A percentile compares a stretch with the other conserved stretches of the same genome.
Conservation (phyloP, 2,888 invertebrate genomes). For the Spodoptera littoralis region DNA sequence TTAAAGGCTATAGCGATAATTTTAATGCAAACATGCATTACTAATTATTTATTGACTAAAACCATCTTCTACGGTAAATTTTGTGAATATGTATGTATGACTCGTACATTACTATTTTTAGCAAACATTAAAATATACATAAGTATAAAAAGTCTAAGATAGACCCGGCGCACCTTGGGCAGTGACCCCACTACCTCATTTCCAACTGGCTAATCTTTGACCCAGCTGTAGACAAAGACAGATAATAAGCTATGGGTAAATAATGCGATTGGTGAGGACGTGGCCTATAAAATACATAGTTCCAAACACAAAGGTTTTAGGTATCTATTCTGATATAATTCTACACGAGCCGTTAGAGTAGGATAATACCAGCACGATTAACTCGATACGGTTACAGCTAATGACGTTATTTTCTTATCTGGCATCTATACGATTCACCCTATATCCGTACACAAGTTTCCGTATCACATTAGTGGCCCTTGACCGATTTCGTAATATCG, state of each 20-base stretch:
- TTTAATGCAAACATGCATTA: constrained; percentile 2
- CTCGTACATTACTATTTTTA: no score
- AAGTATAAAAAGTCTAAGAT: no score
- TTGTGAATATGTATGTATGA: no score
- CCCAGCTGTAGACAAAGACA: no score
- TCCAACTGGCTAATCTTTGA: no score
- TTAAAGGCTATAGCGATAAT: neutral
- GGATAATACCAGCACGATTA: constrained; percentile 12
- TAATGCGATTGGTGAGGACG: no score
- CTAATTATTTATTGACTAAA: neutral
- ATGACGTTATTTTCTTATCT: constrained; percentile 80
- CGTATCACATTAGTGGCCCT: constrained; percentile 74
- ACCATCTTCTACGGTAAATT: no score
- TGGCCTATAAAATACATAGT: no score
- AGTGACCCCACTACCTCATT: no score
- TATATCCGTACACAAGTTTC: constrained; percentile 64
- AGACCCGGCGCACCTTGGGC: no score
- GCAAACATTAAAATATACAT: no score
- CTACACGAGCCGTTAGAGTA: constrained; percentile 3
- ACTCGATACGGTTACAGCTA: constrained; percentile 60
- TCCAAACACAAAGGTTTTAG: neutral
- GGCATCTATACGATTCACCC: constrained; percentile 73
- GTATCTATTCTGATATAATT: neutral
- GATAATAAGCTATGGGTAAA: no score
- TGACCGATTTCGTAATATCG: constrained; percentile 64